Base-by-base conservation (phyloP, 1,140 invertebrate genomes). In the Marisa cornuarietis region DNA sequence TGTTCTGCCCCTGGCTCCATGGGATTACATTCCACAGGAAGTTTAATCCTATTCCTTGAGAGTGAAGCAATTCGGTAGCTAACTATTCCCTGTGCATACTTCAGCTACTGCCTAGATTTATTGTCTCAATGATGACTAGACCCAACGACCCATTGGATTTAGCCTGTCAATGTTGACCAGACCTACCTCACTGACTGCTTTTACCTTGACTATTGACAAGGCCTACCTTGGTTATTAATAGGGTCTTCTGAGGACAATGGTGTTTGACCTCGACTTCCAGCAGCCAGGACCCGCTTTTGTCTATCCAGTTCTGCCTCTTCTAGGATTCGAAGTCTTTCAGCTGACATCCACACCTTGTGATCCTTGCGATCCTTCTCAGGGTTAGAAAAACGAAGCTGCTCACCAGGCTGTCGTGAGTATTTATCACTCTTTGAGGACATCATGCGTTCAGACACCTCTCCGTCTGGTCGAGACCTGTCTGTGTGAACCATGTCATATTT, bases 391-490 rank as follows among this genome's bases (percentile, higher is more conserved):
- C 42, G 62, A 7, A 77, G 65, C 18, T 77, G 62, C 65, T 77
- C 76, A n/a, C 61, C 24, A 18, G 62, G 66, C 26, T 68, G 76
- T 24, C 22, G 22, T 24, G 62, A 31, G n/a, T 69, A 68, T n/a
- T 22, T 69, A 14, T 24, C 65, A 69, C 31, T 65, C 51, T 68
- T 51, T 7, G 65, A 52, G 20, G 63, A 63, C 31, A 69, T 65
- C 18, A 80, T 4, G 42, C 78, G 80, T n/a, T 82, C 83, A n/a
- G 83, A 81, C n/a, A 83, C 81, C 31, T 82, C 83, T 24, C 85
- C 85, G 81, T 87, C 86, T 1, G 86, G 86, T 52, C 75, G 80
- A 31, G 82, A 82, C 42, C 85, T 83, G 58, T 83, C 79, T 65
- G 68, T 7, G 24, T 79, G 26, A 16, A 79, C 66, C 24, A 72